A percentile compares a stretch with the other conserved stretches of the same genome.
phyloP scores from a whole-genome alignment of 2,113 vertebrate genomes.

The Erythrocercus mccallii region DNA sequence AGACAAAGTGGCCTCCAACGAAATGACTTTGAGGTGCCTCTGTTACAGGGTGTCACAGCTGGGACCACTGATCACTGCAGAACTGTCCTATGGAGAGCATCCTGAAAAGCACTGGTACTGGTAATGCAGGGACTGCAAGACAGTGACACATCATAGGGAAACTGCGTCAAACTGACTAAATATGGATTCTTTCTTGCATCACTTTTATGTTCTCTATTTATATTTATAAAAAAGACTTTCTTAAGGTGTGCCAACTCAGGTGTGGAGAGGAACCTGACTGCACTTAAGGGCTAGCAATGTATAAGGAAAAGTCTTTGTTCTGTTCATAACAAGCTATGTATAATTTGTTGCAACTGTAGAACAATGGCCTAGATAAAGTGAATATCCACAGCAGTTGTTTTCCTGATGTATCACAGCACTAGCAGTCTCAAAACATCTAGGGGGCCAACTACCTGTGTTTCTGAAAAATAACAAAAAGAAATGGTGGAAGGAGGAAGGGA shows the following conservation, averaged over 20 bases:
- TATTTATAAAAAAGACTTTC: not conserved
- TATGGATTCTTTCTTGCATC: not conserved
- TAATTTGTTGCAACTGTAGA: not conserved
- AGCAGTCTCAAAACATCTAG: not conserved
- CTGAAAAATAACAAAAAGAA: not conserved
- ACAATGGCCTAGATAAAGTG: not conserved
- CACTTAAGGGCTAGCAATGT: not conserved
- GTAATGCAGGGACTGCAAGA: not conserved
- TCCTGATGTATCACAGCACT: not conserved
- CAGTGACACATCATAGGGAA: not conserved
- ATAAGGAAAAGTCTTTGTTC: not conserved
- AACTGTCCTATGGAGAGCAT: not conserved
- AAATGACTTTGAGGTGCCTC: not conserved
- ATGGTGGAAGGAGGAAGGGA: rapidly evolving
- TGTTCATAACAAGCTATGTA: not conserved
- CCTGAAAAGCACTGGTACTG: not conserved
- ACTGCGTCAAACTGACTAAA: not conserved
- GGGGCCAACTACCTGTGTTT: not conserved
- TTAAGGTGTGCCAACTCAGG: not conserved
- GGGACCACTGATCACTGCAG: not conserved
- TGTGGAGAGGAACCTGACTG: not conserved
- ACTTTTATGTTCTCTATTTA: not conserved
- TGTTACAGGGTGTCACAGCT: not conserved
- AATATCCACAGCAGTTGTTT: not conserved
- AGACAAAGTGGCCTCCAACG: not conserved